Evolutionary conservation across 2,113 vertebrate species (phyloP).

Genomic region (Podarcis raffonei): DNA sequence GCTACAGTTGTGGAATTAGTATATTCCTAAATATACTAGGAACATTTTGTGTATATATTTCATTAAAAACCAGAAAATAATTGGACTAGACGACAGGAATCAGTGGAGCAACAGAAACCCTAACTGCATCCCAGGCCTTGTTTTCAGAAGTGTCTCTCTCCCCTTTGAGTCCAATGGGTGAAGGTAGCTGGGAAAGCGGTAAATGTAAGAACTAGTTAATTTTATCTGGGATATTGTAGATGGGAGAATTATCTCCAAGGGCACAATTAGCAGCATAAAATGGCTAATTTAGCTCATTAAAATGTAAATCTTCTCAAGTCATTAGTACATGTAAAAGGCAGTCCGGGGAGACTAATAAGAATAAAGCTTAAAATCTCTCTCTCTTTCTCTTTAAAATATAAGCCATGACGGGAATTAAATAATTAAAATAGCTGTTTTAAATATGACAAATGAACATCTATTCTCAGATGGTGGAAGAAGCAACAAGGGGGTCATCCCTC

Average conservation of each 20-base stretch:
- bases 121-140: not conserved
- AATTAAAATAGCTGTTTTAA: not conserved
- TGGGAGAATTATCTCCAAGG: not conserved
- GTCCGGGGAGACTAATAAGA: not conserved
- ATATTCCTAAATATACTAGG: not conserved
- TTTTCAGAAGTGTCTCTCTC: not conserved
- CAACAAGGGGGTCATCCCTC: no score
- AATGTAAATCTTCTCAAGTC: constrained; percentile 21
- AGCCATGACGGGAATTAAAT: not conserved
- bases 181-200: not conserved
- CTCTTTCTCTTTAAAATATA: not conserved
- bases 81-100: not conserved
- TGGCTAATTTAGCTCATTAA: constrained; percentile 12
- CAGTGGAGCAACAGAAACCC: no score
- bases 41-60: not conserved
- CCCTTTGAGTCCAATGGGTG: not conserved
- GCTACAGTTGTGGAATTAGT: not conserved
- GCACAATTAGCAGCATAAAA: constrained; percentile 10
- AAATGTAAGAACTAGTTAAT: not conserved
- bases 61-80: not conserved
- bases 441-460: not conserved
- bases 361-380: not conserved
- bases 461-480: not conserved
- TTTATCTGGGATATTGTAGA: not conserved
- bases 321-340: not conserved